phyloP scores from a whole-genome alignment of 2,888 invertebrate genomes.

The Oasisia sp. region DNA sequence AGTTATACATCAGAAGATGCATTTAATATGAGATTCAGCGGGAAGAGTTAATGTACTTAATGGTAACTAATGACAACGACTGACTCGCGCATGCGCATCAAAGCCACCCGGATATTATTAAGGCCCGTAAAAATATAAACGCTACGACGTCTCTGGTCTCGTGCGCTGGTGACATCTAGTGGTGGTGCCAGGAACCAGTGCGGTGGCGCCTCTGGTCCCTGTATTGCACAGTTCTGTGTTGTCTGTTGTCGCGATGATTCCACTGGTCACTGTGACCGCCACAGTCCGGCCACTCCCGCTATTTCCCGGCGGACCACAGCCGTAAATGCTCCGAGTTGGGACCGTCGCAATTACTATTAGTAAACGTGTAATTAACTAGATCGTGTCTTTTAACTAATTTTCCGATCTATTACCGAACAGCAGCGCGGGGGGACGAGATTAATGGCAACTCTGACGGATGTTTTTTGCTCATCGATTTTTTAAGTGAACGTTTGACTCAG shows the following conservation, averaged over 20 bases:
- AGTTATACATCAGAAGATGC: too few species aligned
- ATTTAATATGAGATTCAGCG: too few species aligned
- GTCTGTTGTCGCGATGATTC: neutral
- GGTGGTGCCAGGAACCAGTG: neutral
- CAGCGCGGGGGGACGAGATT: neutral
- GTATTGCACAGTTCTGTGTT: too few species aligned
- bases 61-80: too few species aligned
- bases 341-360: conserved; percentile 4
- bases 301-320: neutral
- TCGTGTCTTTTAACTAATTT: neutral
- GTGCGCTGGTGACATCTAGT: neutral
- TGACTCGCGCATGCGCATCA: too few species aligned
- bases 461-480: neutral
- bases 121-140: too few species aligned
- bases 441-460: neutral
- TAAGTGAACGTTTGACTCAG: neutral
- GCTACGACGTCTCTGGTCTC: neutral
- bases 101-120: too few species aligned
- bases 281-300: neutral
- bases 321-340: neutral
- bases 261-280: neutral
- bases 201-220: neutral
- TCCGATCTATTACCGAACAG: neutral
- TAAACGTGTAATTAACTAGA: conserved; percentile 5
- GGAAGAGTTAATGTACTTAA: too few species aligned